Evolutionary conservation across 2,797 vertebrate species (phyloP).

Genomic region (Percopsis omiscomaycus): DNA sequence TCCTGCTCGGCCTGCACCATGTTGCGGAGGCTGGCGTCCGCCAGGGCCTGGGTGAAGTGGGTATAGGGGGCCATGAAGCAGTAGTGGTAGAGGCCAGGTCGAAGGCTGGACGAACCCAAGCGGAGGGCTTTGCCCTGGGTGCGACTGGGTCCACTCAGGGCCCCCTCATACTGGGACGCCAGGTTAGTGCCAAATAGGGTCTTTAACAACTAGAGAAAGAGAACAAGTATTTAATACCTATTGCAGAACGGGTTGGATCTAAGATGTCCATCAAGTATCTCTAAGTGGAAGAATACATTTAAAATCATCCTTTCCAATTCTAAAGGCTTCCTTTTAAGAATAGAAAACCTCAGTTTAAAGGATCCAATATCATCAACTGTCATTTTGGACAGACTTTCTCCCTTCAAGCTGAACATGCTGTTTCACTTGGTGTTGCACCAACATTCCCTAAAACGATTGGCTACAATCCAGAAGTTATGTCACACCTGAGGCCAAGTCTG

Average conservation of each 20-base stretch:
- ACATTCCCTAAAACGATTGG: too few species aligned
- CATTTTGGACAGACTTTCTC: too few species aligned
- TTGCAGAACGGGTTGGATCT: not conserved
- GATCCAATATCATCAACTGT: too few species aligned
- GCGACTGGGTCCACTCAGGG: slow-evolving; percentile 86
- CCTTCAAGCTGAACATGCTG: too few species aligned
- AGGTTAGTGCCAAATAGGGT: slow-evolving; percentile 97
- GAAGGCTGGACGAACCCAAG: slow-evolving; percentile 89
- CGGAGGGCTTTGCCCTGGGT: slow-evolving; percentile 92
- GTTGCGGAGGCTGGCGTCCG: slow-evolving; percentile 94
- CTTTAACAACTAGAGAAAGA: slow-evolving; percentile 84
- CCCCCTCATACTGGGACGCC: slow-evolving; percentile 91
- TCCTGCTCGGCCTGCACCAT: slow-evolving; percentile 96
- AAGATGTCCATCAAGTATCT: not conserved
- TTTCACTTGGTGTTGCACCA: too few species aligned
- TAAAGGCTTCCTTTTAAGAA: too few species aligned
- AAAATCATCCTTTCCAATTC: too few species aligned
- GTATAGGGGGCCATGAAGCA: slow-evolving; percentile 99
- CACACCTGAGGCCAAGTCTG: too few species aligned
- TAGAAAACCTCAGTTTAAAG: too few species aligned
- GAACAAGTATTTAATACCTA: not conserved
- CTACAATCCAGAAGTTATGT: too few species aligned
- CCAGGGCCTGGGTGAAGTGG: slow-evolving; percentile 98
- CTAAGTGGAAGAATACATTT: too few species aligned
- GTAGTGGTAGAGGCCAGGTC: slow-evolving; percentile 95